These are phyloP conservation scores for Manduca sexta DNA, from an alignment of 1,140 invertebrate species.

Conservation along the genomic window DNA sequence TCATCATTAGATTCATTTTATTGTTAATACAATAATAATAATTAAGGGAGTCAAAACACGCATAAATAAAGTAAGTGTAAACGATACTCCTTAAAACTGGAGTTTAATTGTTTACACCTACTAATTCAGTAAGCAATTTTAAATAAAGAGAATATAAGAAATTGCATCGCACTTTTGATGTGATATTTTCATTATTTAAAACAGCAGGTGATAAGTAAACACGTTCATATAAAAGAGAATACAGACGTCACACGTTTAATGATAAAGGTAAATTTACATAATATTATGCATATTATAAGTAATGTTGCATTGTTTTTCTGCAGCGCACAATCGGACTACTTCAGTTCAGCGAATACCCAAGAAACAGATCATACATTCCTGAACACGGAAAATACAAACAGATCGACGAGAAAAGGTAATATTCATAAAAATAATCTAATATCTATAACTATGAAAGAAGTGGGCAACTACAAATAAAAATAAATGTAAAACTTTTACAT, in stretches of 20 bases:
- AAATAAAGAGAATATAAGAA: too few species aligned
- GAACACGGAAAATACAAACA: constrained; percentile 53
- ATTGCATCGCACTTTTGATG: too few species aligned
- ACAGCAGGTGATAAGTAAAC: too few species aligned
- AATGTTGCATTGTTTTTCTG: constrained; percentile 13
- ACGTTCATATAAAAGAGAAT: neutral
- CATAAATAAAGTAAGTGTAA: too few species aligned
- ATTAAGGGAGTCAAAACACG: neutral
- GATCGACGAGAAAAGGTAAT: constrained; percentile 56
- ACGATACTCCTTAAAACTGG: too few species aligned
- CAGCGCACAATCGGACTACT: constrained; percentile 59
- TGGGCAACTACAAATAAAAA: too few species aligned
- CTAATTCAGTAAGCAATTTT: too few species aligned
- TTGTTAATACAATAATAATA: neutral
- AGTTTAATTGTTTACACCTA: too few species aligned
- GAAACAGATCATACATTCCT: constrained; percentile 57
- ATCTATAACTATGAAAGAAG: constrained; percentile 1
- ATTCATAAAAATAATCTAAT: too few species aligned
- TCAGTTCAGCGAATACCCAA: constrained; percentile 48
- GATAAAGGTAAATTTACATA: neutral
- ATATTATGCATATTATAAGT: too few species aligned
- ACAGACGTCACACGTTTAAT: neutral
- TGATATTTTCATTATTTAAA: too few species aligned
- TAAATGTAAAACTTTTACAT: neutral
- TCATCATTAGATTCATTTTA: neutral